phyloP scores from a whole-genome alignment of 2,888 invertebrate genomes.

The Idaea aversata region DNA sequence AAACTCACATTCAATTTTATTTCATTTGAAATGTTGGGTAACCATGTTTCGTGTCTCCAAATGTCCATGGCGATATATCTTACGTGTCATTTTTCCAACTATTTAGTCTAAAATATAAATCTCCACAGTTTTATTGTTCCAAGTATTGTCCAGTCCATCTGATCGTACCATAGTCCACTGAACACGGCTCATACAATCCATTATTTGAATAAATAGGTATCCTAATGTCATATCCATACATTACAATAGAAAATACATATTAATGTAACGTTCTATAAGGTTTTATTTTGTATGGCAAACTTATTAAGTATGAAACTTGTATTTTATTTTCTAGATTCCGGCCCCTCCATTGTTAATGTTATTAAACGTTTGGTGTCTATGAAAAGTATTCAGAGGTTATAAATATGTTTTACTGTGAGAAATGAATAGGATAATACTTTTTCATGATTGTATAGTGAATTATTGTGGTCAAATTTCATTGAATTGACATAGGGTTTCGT shows the following conservation, averaged over 20 bases:
- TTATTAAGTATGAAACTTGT: conserved; percentile 23
- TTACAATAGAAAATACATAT: conserved; percentile 17
- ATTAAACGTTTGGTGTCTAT: conserved; percentile 33
- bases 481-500: not conserved
- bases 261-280: conserved; percentile 14
- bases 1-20: too few species aligned
- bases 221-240: conserved; percentile 17
- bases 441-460: not conserved
- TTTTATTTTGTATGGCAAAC: conserved; percentile 22
- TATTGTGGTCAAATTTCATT: not conserved
- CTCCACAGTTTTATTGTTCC: conserved; percentile 34
- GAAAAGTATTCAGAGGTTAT: conserved; percentile 14
- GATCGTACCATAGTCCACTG: conserved; percentile 54
- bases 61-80: too few species aligned
- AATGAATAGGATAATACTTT: not conserved
- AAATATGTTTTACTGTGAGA: conserved; percentile 9
- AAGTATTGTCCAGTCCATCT: conserved; percentile 59
- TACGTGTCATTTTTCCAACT: not conserved
- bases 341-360: conserved; percentile 42
- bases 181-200: conserved; percentile 43
- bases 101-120: not conserved
- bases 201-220: conserved; percentile 33
- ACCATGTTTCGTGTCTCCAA: too few species aligned
- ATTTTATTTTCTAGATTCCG: conserved; percentile 47
- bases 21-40: too few species aligned